Conservation (phyloP, 1,140 invertebrate genomes). For the Lasioglossum albipes region DNA sequence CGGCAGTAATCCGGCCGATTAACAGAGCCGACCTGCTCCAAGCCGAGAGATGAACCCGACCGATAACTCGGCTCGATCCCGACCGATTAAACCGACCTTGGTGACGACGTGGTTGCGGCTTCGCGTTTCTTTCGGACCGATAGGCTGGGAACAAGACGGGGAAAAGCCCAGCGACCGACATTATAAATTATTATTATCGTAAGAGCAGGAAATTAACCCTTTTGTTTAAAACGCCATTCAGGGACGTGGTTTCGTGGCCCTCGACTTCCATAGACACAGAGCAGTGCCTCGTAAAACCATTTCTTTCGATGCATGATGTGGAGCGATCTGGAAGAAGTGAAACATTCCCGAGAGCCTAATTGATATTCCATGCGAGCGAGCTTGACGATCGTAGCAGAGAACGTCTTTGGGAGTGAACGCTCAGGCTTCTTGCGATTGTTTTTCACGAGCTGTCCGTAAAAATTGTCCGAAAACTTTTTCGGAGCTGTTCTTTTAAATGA, state of each 20-base stretch:
- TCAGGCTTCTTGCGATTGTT: too few relatives aligned
- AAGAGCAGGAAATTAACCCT: too few relatives aligned
- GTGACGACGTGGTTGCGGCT: neutral
- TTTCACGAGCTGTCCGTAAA: too few relatives aligned
- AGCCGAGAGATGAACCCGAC: constrained; percentile 6
- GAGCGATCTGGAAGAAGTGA: constrained; percentile 20
- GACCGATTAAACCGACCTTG: constrained; percentile 24
- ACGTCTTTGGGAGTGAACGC: neutral
- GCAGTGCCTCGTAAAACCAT: too few relatives aligned
- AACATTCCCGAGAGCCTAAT: constrained; percentile 48
- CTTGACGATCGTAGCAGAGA: constrained; percentile 61
- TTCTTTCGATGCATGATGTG: too few relatives aligned
- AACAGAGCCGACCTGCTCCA: constrained; percentile 1
- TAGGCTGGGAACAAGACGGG: constrained; percentile 3
- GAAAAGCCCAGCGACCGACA: neutral
- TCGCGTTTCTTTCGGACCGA: neutral
- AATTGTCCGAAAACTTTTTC: too few relatives aligned
- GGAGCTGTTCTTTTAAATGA: too few relatives aligned
- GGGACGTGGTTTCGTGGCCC: too few relatives aligned
- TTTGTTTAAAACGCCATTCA: too few relatives aligned
- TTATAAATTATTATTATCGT: too few relatives aligned
- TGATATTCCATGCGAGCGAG: constrained; percentile 58
- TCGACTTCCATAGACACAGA: too few relatives aligned
- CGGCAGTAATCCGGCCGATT: constrained; percentile 5
- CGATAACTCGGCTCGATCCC: constrained; percentile 15